Base-by-base conservation (phyloP, 2,797 vertebrate species). In the Capromys pilorides region DNA sequence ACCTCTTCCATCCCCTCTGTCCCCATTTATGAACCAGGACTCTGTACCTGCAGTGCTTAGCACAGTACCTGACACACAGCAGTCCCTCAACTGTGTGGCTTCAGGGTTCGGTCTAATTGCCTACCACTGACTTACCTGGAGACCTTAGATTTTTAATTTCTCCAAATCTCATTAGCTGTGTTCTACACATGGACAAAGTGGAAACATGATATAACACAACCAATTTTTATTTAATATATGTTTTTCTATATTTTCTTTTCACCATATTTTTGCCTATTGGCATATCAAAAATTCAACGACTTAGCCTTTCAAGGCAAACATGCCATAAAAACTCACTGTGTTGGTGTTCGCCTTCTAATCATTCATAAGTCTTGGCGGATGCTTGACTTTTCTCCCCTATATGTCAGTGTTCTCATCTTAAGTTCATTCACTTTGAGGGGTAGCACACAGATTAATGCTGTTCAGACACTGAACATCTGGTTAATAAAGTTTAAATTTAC, bases 231-330 rank as follows among this genome's bases (percentile, higher is more conserved):
- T 61, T 78, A 67, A 66, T 59, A 51, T 89, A 13, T 45, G 90
- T 86, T 85, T 36, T 64, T 85, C 36, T 45, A n/a, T 71, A 45
- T 78, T 49, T 86, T 90, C 28, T 84, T 49, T 71, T 88, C 39
- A 86, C 75, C 66, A 39, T 57, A n/a, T 77, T 22, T 75, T 82
- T 69, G 12, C 36, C 41, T 77, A 26, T 75, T 82, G 62, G 12
- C 36, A 41, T 79, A 64, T 83, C 12, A 84, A 95, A 78, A 36
- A 11, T 49, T 78, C 49, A 92, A 84, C 57, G 16, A 39, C 64
- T 73, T 81, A 80, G 24, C 64, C 79, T n/a, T 90, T 90, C 45
- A 95, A 36, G 18, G 79, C 94, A 28, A 67, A 28, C 81, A 86
- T 45, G 54, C 41, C 86, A 18, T 90, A 54, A 75, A 78, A 83